These are phyloP conservation scores for Chelon labrosus DNA, from an alignment of 2,797 vertebrate species.

Conservation along the genomic window DNA sequence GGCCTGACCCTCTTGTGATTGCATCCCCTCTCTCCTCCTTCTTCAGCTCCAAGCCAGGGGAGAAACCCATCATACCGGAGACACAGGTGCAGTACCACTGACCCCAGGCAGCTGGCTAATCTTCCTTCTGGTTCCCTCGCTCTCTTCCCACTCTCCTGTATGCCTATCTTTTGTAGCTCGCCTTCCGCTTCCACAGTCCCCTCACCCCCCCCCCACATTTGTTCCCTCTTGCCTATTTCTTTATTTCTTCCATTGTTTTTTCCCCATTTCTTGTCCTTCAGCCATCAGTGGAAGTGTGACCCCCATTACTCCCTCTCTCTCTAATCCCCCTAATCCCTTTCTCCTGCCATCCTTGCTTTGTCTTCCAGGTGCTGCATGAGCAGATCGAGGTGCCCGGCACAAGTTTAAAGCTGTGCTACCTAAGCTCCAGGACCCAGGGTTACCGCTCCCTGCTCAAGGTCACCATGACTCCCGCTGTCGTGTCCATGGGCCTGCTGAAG, in stretches of 20 bases:
- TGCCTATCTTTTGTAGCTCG: slow-evolving; percentile 64
- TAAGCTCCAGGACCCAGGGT: slow-evolving; percentile 95
- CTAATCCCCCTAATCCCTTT: slow-evolving; percentile 79
- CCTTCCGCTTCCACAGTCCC: slow-evolving; percentile 63
- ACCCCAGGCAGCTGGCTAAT: slow-evolving; percentile 81
- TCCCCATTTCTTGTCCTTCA: slow-evolving; percentile 77
- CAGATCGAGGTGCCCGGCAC: slow-evolving; percentile 95
- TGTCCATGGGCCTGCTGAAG: slow-evolving; percentile 96
- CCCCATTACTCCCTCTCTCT: slow-evolving; percentile 75
- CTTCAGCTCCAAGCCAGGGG: slow-evolving; percentile 94
- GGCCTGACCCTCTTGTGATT: slow-evolving; percentile 97
- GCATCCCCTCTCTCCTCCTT: slow-evolving; percentile 97
- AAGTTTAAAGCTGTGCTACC: slow-evolving; percentile 93
- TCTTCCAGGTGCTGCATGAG: slow-evolving; percentile 96
- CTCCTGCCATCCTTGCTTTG: slow-evolving; percentile 72
- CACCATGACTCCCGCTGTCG: slow-evolving; percentile 95
- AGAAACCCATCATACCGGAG: slow-evolving; percentile 96
- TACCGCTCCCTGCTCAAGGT: slow-evolving; percentile 97
- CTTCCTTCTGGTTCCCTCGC: slow-evolving; percentile 74
- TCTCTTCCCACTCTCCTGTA: slow-evolving; percentile 65
- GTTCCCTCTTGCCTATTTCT: slow-evolving; percentile 67
- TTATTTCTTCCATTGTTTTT: slow-evolving; percentile 76
- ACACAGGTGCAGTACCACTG: slow-evolving; percentile 92
- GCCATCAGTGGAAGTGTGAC: slow-evolving; percentile 82
- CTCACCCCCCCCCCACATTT: slow-evolving; percentile 41